Evolutionary conservation across 2,888 invertebrate species (phyloP).

Genomic region (Timandra comae): DNA sequence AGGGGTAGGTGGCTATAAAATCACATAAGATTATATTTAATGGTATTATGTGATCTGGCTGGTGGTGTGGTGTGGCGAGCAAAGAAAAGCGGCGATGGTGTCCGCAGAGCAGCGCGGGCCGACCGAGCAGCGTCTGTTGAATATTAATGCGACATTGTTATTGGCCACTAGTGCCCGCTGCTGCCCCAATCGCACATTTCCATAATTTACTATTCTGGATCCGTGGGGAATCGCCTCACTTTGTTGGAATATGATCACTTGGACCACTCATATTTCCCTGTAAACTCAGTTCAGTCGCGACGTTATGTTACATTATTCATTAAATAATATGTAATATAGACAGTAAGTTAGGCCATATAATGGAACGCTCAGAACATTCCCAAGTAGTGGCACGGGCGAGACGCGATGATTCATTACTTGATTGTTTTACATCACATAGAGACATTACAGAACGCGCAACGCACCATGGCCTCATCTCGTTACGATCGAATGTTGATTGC

Average conservation of each 20-base stretch:
- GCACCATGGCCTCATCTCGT: no score
- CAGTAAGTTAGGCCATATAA: conserved; percentile 30
- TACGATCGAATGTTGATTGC: conserved; percentile 3
- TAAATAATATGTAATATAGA: conserved; percentile 42
- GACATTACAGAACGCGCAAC: conserved; percentile 27
- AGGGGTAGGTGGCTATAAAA: conserved; percentile 10
- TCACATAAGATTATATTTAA: conserved; percentile 18
- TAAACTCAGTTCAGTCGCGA: conserved; percentile 48
- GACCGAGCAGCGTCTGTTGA: conserved; percentile 71
- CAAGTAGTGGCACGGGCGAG: conserved; percentile 1
- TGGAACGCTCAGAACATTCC: conserved; percentile 30
- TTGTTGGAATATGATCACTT: conserved; percentile 65
- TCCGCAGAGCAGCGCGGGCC: conserved; percentile 51
- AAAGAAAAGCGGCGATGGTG: conserved; percentile 60
- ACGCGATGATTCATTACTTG: conserved; percentile 32
- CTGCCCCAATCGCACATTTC: conserved; percentile 75
- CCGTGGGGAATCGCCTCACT: conserved; percentile 69
- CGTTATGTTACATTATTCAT: conserved; percentile 53
- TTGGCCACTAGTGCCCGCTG: conserved; percentile 72
- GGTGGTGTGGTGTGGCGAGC: conserved; percentile 40
- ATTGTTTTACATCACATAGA: conserved; percentile 34
- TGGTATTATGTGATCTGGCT: conserved; percentile 38
- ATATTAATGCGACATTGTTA: conserved; percentile 77
- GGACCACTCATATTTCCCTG: conserved; percentile 55
- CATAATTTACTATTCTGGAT: conserved; percentile 76